Evolutionary conservation across 1,140 invertebrate species (phyloP), one percentile per base, ranked within the genome.

Genomic region (Leguminivora glycinivorella): DNA sequence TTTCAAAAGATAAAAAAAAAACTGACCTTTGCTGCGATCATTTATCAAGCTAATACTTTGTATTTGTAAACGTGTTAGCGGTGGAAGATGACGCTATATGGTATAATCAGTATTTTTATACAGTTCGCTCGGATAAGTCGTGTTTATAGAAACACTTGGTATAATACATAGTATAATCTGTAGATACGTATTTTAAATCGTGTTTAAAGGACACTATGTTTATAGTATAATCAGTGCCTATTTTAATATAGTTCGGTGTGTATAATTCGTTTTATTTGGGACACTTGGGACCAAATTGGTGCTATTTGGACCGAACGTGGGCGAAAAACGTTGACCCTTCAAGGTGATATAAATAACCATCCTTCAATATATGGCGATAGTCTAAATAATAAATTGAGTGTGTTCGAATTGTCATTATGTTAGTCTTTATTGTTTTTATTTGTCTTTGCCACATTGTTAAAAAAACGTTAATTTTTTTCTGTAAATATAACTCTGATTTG

Each of bases 261-360:
- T n/a, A n/a, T n/a, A n/a, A n/a, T n/a, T n/a, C n/a, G n/a, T n/a
- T n/a, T n/a, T n/a, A n/a, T n/a, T n/a, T n/a, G n/a, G n/a, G n/a
- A n/a, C n/a, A 60, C 26, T 31, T 63, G 58, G 58, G 26, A 60
- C 25, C 25, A 19, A 63, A 31, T 63, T 22, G 58, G 25, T 26
- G 58, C n/a, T 63, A 63, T 63, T 63, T n/a, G 69, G 74, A 67
- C 24, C 25, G 68, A 68, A 70, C 73, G 84, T 85, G 79, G 80
- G 81, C 77, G 79, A 77, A 9, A 75, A 81, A 84, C 77, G 78
- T 82, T 84, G 87, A 85, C 83, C 82, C 76, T 75, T n/a, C 83
- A 84, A 90, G 85, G 86, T 90, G 69, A 58, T 47, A 68, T 31
- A 68, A 58, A 47, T 22, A 25, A 43, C 14, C 34, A 0, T 10